These are phyloP conservation scores for Frankliniella intonsa DNA, from an alignment of 2,888 invertebrate species.

Conservation along the genomic window DNA sequence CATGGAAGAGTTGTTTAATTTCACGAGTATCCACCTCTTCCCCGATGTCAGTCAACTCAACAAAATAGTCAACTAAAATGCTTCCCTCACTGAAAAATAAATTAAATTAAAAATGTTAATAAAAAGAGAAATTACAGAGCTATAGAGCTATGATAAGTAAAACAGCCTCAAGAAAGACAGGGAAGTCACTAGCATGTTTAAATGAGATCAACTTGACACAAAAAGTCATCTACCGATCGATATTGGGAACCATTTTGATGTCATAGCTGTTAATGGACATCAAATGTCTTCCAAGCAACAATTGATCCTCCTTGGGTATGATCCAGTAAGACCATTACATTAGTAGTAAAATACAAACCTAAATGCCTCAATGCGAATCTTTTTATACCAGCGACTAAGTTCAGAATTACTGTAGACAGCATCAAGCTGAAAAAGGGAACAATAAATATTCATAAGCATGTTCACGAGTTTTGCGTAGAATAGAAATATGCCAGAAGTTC, in stretches of 20 bases:
- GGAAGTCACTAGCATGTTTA: no score
- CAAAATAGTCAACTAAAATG: constrained; percentile 81
- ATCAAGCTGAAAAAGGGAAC: constrained; percentile 62
- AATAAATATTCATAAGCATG: constrained; percentile 33
- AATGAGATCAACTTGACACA: no score
- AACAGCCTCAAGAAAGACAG: no score
- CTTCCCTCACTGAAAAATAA: constrained; percentile 65
- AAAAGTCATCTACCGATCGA: background rate
- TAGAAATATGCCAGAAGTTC: background rate
- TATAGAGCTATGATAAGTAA: no score
- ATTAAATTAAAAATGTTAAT: background rate
- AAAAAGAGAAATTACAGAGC: background rate
- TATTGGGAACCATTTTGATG: background rate
- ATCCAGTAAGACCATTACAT: constrained; percentile 18
- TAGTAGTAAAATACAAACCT: constrained; percentile 47
- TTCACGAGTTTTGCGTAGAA: background rate
- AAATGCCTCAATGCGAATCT: constrained; percentile 80
- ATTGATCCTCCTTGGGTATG: background rate
- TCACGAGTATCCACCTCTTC: constrained; percentile 65
- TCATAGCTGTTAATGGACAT: constrained; percentile 27
- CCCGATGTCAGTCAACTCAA: constrained; percentile 72
- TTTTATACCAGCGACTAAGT: constrained; percentile 76
- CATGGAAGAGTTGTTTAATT: constrained; percentile 64
- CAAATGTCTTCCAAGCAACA: constrained; percentile 29
- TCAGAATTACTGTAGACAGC: constrained; percentile 73